Evolutionary conservation across 2,113 vertebrate genomes (phyloP).

Genomic region (Gulo gulo): DNA sequence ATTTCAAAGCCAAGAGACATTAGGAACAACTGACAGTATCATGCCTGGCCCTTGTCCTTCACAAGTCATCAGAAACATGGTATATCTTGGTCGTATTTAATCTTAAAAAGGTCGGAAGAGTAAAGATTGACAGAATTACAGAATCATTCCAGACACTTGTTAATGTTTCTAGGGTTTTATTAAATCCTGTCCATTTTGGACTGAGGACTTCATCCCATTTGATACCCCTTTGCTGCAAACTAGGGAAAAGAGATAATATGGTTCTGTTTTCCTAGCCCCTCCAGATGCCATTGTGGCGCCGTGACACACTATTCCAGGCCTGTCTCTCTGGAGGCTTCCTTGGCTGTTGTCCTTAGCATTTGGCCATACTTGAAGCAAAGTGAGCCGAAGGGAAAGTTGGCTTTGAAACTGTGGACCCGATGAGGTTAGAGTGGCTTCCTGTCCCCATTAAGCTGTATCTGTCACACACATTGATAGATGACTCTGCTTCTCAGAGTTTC

Average conservation of each 20-base stretch:
- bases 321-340: not conserved
- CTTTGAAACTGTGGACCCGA: slow-evolving; percentile 68
- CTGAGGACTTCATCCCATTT: not conserved
- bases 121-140: not conserved
- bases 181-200: not conserved
- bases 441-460: slow-evolving; percentile 70
- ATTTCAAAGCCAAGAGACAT: not conserved
- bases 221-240: not conserved
- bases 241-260: slow-evolving; percentile 18
- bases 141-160: slow-evolving; percentile 2
- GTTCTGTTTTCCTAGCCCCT: not conserved
- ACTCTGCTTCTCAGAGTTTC: slow-evolving; percentile 52
- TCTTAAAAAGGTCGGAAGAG: not conserved
- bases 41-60: not conserved
- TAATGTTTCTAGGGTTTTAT: not conserved
- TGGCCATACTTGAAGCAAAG: slow-evolving; percentile 48
- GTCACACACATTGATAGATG: slow-evolving; percentile 64
- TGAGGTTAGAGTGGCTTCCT: slow-evolving; percentile 79
- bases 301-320: not conserved
- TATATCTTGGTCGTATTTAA: slow-evolving; percentile 11
- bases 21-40: not conserved
- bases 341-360: slow-evolving; percentile 33
- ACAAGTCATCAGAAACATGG: not conserved
- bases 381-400: slow-evolving; percentile 64
- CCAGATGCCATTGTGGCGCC: not conserved